Evolutionary conservation across 2,888 invertebrate species (phyloP).

Genomic region (Rhamnusium bicolor): DNA sequence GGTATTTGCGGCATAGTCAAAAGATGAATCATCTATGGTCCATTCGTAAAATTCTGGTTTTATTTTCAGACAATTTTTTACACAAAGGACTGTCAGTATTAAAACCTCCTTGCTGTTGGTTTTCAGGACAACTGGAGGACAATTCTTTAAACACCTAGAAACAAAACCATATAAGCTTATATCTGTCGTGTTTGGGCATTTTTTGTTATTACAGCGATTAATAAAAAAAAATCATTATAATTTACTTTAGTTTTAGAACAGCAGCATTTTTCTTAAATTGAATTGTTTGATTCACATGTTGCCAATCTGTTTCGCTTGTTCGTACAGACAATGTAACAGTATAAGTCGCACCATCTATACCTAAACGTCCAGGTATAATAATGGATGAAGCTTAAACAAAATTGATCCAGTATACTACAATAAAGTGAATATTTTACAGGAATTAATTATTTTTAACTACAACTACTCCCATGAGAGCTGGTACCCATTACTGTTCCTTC

Average conservation of each 20-base stretch:
- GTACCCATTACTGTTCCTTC: too few species aligned
- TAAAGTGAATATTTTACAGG: too few species aligned
- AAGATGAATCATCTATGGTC: constrained; percentile 19
- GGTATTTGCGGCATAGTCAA: constrained; percentile 26
- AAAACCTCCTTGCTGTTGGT: constrained; percentile 24
- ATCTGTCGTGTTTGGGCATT: too few species aligned
- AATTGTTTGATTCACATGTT: constrained; percentile 11
- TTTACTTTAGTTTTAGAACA: constrained; percentile 25
- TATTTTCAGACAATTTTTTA: constrained; percentile 24
- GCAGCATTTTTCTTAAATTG: constrained; percentile 4
- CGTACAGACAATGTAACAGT: constrained; percentile 32
- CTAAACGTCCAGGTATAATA: constrained; percentile 27
- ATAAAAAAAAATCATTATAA: too few species aligned
- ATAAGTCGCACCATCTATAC: constrained; percentile 20
- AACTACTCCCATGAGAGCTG: too few species aligned
- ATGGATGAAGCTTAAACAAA: constrained; percentile 25
- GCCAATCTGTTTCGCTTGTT: constrained; percentile 34
- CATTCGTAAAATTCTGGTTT: constrained; percentile 23
- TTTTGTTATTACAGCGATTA: too few species aligned
- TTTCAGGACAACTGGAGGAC: constrained; percentile 35
- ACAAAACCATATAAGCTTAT: too few species aligned
- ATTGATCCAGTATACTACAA: too few species aligned
- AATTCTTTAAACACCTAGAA: constrained; percentile 38
- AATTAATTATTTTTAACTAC: too few species aligned
- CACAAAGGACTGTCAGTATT: constrained; percentile 35